Base-by-base conservation (phyloP, 2,113 vertebrate species). In the Cyprinodon brontotheroides region DNA sequence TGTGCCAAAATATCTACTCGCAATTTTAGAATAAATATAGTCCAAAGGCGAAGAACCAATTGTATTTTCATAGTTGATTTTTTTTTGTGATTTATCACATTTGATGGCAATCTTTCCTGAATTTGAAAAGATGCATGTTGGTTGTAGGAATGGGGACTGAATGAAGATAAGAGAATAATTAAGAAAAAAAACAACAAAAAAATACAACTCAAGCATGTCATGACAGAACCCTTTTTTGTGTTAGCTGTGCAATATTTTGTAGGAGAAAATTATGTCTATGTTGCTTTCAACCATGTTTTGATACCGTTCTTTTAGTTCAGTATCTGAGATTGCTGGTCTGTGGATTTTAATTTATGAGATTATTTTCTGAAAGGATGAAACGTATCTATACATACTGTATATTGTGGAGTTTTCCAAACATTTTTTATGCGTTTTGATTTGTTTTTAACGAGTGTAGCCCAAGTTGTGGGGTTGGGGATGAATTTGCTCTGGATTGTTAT, bases 211-310 rank as follows among this genome's bases (percentile, higher is more conserved):
- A 61, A 85, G 87, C 90, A 85, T 92, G 86, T 77, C 76, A 78
- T 86, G 47, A 81, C 74, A 40, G 84, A 82, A 63, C 80, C 78
- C 80, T 70, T 89, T 93, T 94, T 90, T 91, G 74, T 91, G 87
- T 92, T 93, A 92, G 86, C 93, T 94, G 96, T 96, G 95, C 96
- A 97, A 96, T 97, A 95, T 91, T 93, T 93, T 67, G 37, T 71
- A 74, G 71, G 38, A 69, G 41, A 72, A 69, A 78, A 59, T 72
- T 67, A 60, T 14, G 65, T 93, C 91, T 74, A 85, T 85, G 65
- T 90, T 85, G 81, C 66, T 74, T 92, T 91, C 83, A 83, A 92
- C 84, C 92, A 84, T 78, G 75, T 62, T 86, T 90, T 88, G 39
- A 81, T 70, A 77, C 75, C 39, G 11, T 89, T 75, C 59, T 72